Evolutionary conservation across 2,888 invertebrate species (phyloP).

Genomic region (Pegoplata infirma): DNA sequence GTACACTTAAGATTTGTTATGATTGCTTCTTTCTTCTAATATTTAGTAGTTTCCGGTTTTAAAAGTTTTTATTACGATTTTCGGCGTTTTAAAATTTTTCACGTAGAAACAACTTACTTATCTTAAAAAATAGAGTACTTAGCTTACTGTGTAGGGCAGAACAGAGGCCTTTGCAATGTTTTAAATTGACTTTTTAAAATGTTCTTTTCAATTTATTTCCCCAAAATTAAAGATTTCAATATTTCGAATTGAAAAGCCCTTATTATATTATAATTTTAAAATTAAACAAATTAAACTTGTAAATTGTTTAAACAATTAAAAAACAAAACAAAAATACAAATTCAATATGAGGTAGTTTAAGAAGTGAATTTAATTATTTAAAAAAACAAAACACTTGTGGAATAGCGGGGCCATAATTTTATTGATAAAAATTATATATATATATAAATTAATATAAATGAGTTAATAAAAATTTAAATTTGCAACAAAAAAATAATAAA

Average conservation of each 20-base stretch:
- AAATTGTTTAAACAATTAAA: constrained; percentile 27
- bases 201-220: too few relatives aligned
- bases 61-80: too few relatives aligned
- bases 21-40: too few relatives aligned
- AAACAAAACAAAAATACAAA: constrained; percentile 35
- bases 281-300: constrained; percentile 54
- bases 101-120: too few relatives aligned
- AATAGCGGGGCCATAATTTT: constrained; percentile 78
- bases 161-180: too few relatives aligned
- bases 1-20: too few relatives aligned
- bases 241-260: too few relatives aligned
- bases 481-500: constrained; percentile 45
- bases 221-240: not conserved
- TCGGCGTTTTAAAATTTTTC: too few relatives aligned
- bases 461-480: constrained; percentile 42
- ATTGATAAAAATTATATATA: constrained; percentile 59
- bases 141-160: too few relatives aligned
- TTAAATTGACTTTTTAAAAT: too few relatives aligned
- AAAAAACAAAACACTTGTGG: constrained; percentile 73
- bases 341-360: constrained; percentile 30
- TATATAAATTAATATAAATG: constrained; percentile 48
- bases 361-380: constrained; percentile 44
- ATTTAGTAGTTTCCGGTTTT: too few relatives aligned
- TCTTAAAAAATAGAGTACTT: too few relatives aligned
- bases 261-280: not conserved